Percentiles rank a stretch among this genome's conserved stretches.
Evolutionary conservation across 1,140 invertebrate genomes (phyloP).

Genomic region (Hyles euphorbiae): DNA sequence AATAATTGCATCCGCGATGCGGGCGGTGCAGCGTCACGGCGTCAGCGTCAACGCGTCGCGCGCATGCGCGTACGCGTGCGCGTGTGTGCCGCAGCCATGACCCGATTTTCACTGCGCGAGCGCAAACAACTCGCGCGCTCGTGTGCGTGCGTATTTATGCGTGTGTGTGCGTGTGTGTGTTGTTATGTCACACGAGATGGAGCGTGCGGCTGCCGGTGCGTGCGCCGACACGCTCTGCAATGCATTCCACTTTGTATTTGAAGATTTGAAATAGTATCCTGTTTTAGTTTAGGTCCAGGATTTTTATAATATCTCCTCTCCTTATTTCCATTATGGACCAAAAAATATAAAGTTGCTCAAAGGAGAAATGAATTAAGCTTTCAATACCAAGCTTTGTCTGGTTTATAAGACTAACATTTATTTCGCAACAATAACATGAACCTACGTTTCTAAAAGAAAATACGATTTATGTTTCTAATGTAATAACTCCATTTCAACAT

Average conservation of each 20-base stretch:
- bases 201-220: conserved; percentile 21
- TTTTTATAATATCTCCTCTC: background rate
- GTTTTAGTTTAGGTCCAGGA: conserved; percentile 6
- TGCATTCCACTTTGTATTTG: conserved; percentile 17
- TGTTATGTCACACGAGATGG: conserved; percentile 47
- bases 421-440: too few species aligned
- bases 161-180: conserved; percentile 22
- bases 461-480: too few species aligned
- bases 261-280: background rate
- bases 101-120: conserved; percentile 46
- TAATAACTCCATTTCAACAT: too few species aligned
- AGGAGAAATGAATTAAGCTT: too few species aligned
- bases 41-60: conserved; percentile 15
- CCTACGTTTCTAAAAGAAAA: too few species aligned
- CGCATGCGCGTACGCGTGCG: conserved; percentile 19
- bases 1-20: conserved; percentile 38
- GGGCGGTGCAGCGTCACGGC: conserved; percentile 20
- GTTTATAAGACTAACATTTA: too few species aligned
- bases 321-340: too few species aligned
- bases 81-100: conserved; percentile 37
- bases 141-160: conserved; percentile 19
- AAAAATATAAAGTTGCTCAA: too few species aligned
- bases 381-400: too few species aligned
- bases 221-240: conserved; percentile 8
- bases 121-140: conserved; percentile 14